phyloP scores from a whole-genome alignment of 1,140 invertebrate genomes.

The Lepidotrigona ventralis region DNA sequence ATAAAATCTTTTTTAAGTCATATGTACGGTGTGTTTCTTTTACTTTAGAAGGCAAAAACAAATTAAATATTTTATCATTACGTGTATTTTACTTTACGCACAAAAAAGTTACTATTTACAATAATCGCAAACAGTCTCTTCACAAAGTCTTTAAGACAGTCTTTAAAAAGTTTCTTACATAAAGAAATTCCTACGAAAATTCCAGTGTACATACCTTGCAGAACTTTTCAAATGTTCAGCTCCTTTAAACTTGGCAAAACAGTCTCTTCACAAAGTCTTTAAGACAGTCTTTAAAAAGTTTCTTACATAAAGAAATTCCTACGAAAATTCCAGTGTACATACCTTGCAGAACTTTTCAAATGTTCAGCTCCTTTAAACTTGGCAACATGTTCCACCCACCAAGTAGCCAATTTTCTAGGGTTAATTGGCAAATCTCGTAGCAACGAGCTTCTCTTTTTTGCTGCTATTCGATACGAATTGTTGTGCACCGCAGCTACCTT shows the following conservation, averaged over 20 bases:
- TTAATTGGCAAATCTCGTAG: constrained; percentile 75
- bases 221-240: constrained; percentile 76
- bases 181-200: not conserved
- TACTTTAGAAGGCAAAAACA: too few species aligned
- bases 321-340: not conserved
- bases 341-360: constrained; percentile 75
- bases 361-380: constrained; percentile 76
- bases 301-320: not conserved
- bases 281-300: too few species aligned
- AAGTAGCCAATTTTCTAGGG: constrained; percentile 74
- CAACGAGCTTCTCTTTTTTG: constrained; percentile 68
- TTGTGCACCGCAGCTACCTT: constrained; percentile 66
- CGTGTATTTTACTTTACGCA: too few species aligned
- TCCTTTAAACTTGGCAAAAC: constrained; percentile 76
- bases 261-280: too few species aligned
- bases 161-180: too few species aligned
- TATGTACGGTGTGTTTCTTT: too few species aligned
- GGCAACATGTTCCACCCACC: constrained; percentile 80
- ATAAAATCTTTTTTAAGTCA: too few species aligned
- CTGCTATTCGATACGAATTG: constrained; percentile 71
- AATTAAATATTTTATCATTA: too few species aligned
- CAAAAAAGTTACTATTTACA: too few species aligned
- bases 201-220: constrained; percentile 60
- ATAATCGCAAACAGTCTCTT: not conserved
- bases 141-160: not conserved